Conservation (phyloP, 2,797 vertebrate genomes). For the Apogon hyalosoma region DNA sequence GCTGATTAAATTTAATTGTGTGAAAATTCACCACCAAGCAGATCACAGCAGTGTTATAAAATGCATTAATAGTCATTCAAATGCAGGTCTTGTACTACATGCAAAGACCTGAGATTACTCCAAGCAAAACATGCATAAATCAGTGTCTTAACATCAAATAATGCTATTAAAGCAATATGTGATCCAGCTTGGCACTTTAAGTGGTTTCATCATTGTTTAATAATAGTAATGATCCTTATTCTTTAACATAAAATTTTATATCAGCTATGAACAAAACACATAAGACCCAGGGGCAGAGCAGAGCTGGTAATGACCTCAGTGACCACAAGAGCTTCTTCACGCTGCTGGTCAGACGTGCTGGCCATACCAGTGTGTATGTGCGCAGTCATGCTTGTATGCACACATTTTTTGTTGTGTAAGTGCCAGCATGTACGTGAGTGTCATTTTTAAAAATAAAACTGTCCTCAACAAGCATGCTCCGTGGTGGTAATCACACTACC, state of each 20-base stretch:
- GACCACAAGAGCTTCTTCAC: conserved; percentile 20
- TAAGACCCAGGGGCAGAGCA: conserved; percentile 19
- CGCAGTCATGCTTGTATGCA: conserved; percentile 61
- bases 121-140: conserved; percentile 78
- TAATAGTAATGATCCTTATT: conserved; percentile 6
- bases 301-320: conserved; percentile 7
- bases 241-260: conserved; percentile 30
- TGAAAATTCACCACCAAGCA: conserved; percentile 30
- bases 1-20: conserved; percentile 20
- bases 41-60: conserved; percentile 48
- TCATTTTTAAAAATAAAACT: conserved; percentile 50
- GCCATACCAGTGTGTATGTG: conserved; percentile 30
- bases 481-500: conserved; percentile 74
- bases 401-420: conserved; percentile 45
- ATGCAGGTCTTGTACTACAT: conserved; percentile 68
- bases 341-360: conserved; percentile 15
- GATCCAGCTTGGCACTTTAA: conserved; percentile 36
- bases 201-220: conserved; percentile 31
- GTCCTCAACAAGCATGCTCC: conserved; percentile 63
- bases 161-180: conserved; percentile 33
- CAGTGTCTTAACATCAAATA: conserved; percentile 15
- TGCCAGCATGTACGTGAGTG: conserved; percentile 28
- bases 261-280: conserved; percentile 56
- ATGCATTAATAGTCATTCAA: conserved; percentile 59
- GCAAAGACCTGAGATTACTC: conserved; percentile 59